phyloP scores from a whole-genome alignment of 2,113 vertebrate genomes.

The Misgurnus mizolepis region DNA sequence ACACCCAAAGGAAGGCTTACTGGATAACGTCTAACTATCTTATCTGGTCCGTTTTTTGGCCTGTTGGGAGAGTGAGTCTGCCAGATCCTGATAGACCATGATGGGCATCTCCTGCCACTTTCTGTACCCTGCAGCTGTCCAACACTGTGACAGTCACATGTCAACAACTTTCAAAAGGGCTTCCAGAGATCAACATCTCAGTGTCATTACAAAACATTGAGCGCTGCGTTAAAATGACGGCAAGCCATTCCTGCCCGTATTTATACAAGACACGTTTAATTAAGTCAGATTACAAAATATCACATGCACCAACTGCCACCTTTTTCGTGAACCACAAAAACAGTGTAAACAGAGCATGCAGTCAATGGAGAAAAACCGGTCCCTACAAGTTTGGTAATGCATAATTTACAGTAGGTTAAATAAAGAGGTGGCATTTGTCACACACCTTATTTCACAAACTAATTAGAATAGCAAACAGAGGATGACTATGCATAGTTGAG shows the following conservation, averaged over 20 bases:
- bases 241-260: neutral
- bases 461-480: neutral
- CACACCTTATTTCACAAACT: neutral
- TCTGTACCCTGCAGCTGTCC: constrained; percentile 4
- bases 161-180: constrained; percentile 3
- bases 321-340: neutral
- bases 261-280: neutral
- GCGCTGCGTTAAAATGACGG: neutral
- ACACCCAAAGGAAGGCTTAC: neutral
- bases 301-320: constrained; percentile 3
- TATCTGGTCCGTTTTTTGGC: neutral
- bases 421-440: neutral
- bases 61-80: neutral
- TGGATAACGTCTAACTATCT: neutral
- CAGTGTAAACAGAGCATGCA: neutral
- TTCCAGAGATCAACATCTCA: neutral
- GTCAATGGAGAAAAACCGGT: neutral
- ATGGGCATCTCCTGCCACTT: constrained; percentile 9
- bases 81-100: neutral
- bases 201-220: neutral
- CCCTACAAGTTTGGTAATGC: constrained; percentile 11
- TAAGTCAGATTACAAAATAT: neutral
- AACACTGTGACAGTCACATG: neutral
- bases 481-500: neutral
- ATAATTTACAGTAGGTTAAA: constrained; percentile 1